Evolutionary conservation across 2,888 invertebrate species (phyloP).

Genomic region (Iphiclides podalirius): DNA sequence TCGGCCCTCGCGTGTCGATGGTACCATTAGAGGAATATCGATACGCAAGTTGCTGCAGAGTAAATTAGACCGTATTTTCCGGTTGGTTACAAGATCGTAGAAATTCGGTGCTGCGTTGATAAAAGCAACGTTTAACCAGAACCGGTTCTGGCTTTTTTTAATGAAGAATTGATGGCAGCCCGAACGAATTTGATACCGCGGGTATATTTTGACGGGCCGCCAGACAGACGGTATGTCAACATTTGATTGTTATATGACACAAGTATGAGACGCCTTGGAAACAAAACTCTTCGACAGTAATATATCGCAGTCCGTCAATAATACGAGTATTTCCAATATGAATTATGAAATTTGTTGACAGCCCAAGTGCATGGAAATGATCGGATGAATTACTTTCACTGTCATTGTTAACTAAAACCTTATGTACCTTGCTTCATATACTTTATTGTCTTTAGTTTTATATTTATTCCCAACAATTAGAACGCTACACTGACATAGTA

Average conservation of each 20-base stretch:
- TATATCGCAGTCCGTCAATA: slow-evolving; percentile 15
- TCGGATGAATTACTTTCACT: too few relatives aligned
- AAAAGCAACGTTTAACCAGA: neutral
- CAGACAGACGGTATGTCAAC: slow-evolving; percentile 27
- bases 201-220: slow-evolving; percentile 26
- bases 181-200: slow-evolving; percentile 15
- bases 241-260: slow-evolving; percentile 31
- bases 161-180: slow-evolving; percentile 12
- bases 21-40: too few relatives aligned
- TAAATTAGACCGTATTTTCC: slow-evolving; percentile 1
- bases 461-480: too few relatives aligned
- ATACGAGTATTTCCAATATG: slow-evolving; percentile 8
- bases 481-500: too few relatives aligned
- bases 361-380: too few relatives aligned
- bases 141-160: slow-evolving; percentile 9
- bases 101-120: neutral
- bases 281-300: slow-evolving; percentile 14
- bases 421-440: too few relatives aligned
- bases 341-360: slow-evolving; percentile 17
- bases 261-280: slow-evolving; percentile 24
- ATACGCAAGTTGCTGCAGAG: too few relatives aligned
- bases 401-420: too few relatives aligned
- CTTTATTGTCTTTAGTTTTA: too few relatives aligned
- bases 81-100: slow-evolving; percentile 1
- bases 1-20: neutral